Percentiles rank a stretch among this genome's conserved stretches.
Evolutionary conservation across 2,797 vertebrate species (phyloP).

Genomic region (Bradypodion ventrale): DNA sequence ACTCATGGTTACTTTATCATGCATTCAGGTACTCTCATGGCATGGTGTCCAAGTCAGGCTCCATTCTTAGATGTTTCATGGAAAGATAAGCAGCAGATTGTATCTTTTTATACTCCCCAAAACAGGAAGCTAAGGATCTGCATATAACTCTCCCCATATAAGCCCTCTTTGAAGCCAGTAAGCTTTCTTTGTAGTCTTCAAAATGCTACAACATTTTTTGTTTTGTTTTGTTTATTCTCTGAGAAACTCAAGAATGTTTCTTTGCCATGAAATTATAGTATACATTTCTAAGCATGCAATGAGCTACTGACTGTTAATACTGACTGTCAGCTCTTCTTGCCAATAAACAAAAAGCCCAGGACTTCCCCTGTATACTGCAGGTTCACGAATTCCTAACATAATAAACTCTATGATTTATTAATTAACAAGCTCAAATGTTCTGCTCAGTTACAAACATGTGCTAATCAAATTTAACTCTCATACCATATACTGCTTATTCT

Average conservation of each 20-base stretch:
- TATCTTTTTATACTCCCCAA: too few relatives aligned
- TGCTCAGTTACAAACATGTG: slow-evolving; percentile 38
- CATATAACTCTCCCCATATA: too few relatives aligned
- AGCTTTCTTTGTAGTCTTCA: too few relatives aligned
- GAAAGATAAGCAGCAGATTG: too few relatives aligned
- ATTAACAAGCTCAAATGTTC: slow-evolving; percentile 23
- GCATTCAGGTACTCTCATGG: too few relatives aligned
- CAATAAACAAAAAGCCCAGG: background rate
- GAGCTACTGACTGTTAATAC: background rate
- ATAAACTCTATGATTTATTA: slow-evolving; percentile 28
- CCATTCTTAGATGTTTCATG: too few relatives aligned
- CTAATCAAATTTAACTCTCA: slow-evolving; percentile 39
- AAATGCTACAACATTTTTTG: too few relatives aligned
- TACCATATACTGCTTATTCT: slow-evolving; percentile 4
- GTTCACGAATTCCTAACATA: slow-evolving; percentile 41
- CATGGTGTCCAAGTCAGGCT: too few relatives aligned
- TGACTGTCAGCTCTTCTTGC: slow-evolving; percentile 23
- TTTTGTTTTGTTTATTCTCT: too few relatives aligned
- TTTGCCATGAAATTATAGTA: background rate
- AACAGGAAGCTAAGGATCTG: too few relatives aligned
- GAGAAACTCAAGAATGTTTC: slow-evolving; percentile 6
- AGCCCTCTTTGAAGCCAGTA: too few relatives aligned
- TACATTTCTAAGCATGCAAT: slow-evolving; percentile 37
- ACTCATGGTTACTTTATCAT: too few relatives aligned
- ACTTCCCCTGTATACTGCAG: slow-evolving; percentile 4